phyloP scores from a whole-genome alignment of 2,113 vertebrate species.

The Cyanoderma ruficeps region DNA sequence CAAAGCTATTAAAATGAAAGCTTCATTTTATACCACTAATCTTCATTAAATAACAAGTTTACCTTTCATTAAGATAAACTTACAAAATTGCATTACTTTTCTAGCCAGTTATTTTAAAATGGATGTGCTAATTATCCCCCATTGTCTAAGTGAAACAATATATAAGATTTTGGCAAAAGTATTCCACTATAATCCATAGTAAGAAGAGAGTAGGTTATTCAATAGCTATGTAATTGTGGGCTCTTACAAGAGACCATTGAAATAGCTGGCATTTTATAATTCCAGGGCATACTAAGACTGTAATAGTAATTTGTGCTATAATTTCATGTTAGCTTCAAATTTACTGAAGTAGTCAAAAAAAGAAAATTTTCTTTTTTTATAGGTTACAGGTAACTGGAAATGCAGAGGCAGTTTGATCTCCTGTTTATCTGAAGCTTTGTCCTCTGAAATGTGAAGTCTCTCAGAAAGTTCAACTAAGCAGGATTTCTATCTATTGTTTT shows the following conservation, averaged over 20 bases:
- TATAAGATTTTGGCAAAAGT: neutral
- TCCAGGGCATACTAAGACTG: neutral
- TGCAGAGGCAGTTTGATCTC: neutral
- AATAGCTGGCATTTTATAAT: neutral
- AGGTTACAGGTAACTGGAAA: neutral
- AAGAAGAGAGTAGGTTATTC: neutral
- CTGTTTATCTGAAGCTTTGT: neutral
- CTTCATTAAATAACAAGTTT: neutral
- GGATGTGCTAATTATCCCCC: neutral
- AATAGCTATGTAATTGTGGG: neutral
- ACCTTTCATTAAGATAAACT: neutral
- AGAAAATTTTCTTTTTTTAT: neutral
- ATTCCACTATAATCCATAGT: neutral
- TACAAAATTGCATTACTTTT: neutral
- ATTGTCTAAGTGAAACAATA: neutral
- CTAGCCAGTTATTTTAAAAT: neutral
- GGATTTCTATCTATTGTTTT: conserved; percentile 54
- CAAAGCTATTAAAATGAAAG: neutral
- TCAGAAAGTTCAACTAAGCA: neutral
- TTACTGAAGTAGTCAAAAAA: neutral
- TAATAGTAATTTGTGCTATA: neutral
- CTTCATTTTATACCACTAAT: neutral
- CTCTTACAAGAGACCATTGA: neutral
- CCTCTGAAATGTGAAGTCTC: neutral
- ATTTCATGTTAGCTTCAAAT: neutral